Base-by-base conservation (phyloP, 2,888 invertebrate genomes). In the Chalcosyrphus nemorum region DNA sequence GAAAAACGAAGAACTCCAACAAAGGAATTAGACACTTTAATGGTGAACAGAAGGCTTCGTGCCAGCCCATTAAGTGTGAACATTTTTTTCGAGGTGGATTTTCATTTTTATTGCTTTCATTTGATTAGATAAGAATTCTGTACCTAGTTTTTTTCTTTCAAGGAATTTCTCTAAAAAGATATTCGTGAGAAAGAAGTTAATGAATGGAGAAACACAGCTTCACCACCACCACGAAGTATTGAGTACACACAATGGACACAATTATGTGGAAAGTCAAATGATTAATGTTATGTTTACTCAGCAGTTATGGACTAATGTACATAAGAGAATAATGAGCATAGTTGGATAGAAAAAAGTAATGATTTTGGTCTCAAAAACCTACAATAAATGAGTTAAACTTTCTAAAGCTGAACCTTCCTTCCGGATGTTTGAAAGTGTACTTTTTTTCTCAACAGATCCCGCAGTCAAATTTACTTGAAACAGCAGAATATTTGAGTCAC, bases 141-240 rank as follows among this genome's bases (percentile, higher is more conserved):
- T n/a, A n/a, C n/a, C n/a, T n/a, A n/a, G n/a, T n/a, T n/a, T n/a
- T n/a, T 9, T 9, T 35, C 52, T 50, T 41, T 21, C 6, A 19
- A 52, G 38, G 13, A 57, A 35, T 41, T 21, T 65, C 45, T 29
- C 56, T 45, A 9, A 45, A 35, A 32, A 47, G 29, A 63, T 52
- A 41, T 57, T 72, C 72, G 57, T 78, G 78, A 78, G 65, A 78
- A 59, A 32, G 50, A 47, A 57, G 50, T 72, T 78, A 65, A 65
- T 57, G 50, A 77, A 77, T 61, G 32, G 72, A 52, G 43, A n/a
- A n/a, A n/a, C n/a, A 41, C 41, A 41, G 61, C 59, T 66, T 38
- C 52, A 54, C 52, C 72, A 54, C 13, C 52, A 54, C 52, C 72
- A 54, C 13, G 61, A 27, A 52, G 15, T 19, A 45, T 29, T 17